These are phyloP conservation scores for Sminthurinus aureus DNA, from an alignment of 2,888 invertebrate genomes.

Conservation along the genomic window DNA sequence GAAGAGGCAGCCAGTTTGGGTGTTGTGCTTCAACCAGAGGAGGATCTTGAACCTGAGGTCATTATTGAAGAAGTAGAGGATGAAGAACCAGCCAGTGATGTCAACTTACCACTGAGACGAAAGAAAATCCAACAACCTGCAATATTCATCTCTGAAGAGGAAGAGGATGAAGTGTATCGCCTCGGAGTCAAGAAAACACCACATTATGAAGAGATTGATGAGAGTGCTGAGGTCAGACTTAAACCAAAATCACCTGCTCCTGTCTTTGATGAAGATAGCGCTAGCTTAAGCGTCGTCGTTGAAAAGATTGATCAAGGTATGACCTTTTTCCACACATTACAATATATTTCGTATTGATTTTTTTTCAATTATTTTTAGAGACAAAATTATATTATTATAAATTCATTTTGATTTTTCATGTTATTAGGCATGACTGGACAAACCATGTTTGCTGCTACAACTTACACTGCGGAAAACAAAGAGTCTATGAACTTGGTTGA, in stretches of 20 bases:
- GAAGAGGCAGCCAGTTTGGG: constrained; percentile 61
- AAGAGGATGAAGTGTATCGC: constrained; percentile 66
- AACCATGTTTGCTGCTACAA: constrained; percentile 36
- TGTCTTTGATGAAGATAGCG: constrained; percentile 45
- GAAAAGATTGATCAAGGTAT: constrained; percentile 51
- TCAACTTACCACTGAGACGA: constrained; percentile 62
- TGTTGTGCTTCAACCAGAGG: constrained; percentile 53
- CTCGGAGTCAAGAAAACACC: constrained; percentile 63
- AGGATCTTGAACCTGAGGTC: constrained; percentile 64
- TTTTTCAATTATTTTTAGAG: background rate
- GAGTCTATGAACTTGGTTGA: constrained; percentile 89
- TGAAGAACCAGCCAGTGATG: constrained; percentile 66
- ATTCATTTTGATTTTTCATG: background rate
- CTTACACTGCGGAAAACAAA: constrained; percentile 71
- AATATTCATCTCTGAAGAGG: constrained; percentile 64
- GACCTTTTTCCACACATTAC: background rate
- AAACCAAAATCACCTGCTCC: constrained; percentile 62
- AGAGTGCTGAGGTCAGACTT: constrained; percentile 63
- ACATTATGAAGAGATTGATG: constrained; percentile 64
- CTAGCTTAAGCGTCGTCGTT: constrained; percentile 48
- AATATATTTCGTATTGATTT: background rate
- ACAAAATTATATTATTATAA: too few relatives aligned
- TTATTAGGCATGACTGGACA: constrained; percentile 19
- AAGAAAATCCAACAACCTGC: constrained; percentile 47
- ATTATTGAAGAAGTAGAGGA: constrained; percentile 64